Percentiles rank a stretch among this genome's conserved stretches.
Conservation (phyloP, 2,113 vertebrate genomes). For the Smithornis capensis region DNA sequence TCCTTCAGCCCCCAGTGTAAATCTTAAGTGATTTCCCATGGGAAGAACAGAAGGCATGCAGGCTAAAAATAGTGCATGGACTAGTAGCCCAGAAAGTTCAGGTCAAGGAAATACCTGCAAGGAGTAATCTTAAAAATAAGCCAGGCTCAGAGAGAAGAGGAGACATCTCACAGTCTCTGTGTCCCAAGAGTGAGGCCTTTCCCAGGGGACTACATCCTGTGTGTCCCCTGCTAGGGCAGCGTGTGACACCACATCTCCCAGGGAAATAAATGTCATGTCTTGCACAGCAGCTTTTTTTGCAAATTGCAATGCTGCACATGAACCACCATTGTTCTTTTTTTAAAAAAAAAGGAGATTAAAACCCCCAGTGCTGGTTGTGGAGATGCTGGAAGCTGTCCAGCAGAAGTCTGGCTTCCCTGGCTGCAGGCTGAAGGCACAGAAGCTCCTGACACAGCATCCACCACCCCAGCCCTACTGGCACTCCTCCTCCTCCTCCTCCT, state of each 20-base stretch:
- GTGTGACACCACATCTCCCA: not conserved
- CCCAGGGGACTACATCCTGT: not conserved
- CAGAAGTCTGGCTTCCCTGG: not conserved
- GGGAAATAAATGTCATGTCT: not conserved
- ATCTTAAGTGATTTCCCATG: not conserved
- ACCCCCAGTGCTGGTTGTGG: rapidly evolving
- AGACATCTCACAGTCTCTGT: not conserved
- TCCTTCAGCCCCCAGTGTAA: not conserved
- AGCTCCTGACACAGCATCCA: not conserved
- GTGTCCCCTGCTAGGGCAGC: not conserved
- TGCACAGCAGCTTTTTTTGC: not conserved
- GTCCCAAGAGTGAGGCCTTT: not conserved
- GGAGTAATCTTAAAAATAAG: not conserved
- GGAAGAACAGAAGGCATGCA: not conserved
- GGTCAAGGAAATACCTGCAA: not conserved
- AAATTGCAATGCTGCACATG: not conserved
- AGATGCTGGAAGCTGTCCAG: not conserved
- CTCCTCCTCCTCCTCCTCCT: not conserved
- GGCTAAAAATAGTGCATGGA: not conserved
- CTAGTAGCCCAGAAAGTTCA: not conserved
- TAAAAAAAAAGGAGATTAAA: not conserved
- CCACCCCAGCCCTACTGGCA: not conserved
- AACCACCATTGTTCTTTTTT: not conserved
- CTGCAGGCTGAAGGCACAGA: rapidly evolving
- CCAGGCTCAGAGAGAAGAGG: not conserved